phyloP scores from a whole-genome alignment of 2,888 invertebrate genomes.

The Chrysina gloriosa region DNA sequence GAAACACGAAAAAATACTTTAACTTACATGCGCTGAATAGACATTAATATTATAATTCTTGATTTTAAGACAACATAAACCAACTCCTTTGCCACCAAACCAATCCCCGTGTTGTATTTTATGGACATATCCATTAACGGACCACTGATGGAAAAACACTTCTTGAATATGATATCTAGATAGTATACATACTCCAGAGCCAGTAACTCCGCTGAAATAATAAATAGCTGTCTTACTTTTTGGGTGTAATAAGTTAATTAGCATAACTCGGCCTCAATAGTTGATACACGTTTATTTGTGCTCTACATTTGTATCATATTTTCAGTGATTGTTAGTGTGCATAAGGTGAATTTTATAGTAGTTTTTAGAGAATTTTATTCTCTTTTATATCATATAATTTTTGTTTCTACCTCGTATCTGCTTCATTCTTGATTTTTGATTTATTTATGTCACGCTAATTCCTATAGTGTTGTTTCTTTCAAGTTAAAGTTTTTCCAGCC shows the following conservation, averaged over 20 bases:
- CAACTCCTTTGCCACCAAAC: conserved; percentile 98
- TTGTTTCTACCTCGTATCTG: too few relatives aligned
- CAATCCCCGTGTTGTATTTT: conserved; percentile 97
- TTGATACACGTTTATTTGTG: too few relatives aligned
- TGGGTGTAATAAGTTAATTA: neutral
- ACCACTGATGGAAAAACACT: conserved; percentile 92
- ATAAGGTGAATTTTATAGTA: too few relatives aligned
- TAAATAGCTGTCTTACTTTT: neutral
- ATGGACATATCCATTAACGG: conserved; percentile 97
- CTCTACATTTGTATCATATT: too few relatives aligned
- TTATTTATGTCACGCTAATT: too few relatives aligned
- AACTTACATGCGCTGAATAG: conserved; percentile 92
- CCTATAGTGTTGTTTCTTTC: too few relatives aligned
- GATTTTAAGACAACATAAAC: conserved; percentile 79
- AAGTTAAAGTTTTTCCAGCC: too few relatives aligned
- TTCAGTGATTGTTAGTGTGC: too few relatives aligned
- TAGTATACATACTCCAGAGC: conserved; percentile 90
- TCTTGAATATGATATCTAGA: conserved; percentile 87
- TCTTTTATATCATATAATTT: too few relatives aligned
- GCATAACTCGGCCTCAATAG: too few relatives aligned
- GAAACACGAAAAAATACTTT: conserved; percentile 18
- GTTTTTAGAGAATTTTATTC: too few relatives aligned
- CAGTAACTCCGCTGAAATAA: conserved; percentile 82
- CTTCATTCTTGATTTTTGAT: too few relatives aligned
- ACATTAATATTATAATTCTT: conserved; percentile 81